phyloP scores from a whole-genome alignment of 2,888 invertebrate genomes.

The Acanthococcus lagerstroemiae region DNA sequence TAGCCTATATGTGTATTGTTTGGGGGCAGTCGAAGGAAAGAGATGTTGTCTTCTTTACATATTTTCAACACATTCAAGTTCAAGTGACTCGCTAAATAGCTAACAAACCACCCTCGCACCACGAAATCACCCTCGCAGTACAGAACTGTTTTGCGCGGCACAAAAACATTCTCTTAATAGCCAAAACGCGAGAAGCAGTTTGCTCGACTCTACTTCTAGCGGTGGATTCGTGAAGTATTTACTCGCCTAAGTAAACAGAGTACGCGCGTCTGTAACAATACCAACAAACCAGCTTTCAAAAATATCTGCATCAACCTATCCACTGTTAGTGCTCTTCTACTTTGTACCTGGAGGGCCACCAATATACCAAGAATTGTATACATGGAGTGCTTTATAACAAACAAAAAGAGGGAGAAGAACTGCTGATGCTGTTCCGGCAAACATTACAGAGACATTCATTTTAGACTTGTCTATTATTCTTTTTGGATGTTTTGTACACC shows the following conservation, averaged over 20 bases:
- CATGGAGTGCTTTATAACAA: constrained; percentile 33
- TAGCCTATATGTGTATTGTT: constrained; percentile 12
- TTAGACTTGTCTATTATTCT: constrained; percentile 38
- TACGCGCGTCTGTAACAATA: neutral
- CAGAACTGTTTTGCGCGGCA: too few species aligned
- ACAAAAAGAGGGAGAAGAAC: constrained; percentile 34
- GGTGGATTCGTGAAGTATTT: neutral
- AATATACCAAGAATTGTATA: constrained; percentile 33
- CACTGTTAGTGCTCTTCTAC: neutral
- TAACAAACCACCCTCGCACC: too few species aligned
- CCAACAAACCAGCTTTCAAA: neutral
- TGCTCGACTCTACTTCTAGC: neutral
- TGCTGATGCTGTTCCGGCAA: constrained; percentile 34
- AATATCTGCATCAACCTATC: neutral
- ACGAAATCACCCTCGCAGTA: too few species aligned
- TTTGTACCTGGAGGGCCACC: constrained; percentile 31
- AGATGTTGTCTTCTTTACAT: constrained; percentile 6
- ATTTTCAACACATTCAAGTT: constrained; percentile 1
- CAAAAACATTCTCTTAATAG: too few species aligned
- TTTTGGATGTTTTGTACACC: constrained; percentile 39
- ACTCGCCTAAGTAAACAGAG: too few species aligned
- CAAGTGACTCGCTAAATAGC: constrained; percentile 19
- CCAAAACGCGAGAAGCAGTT: too few species aligned
- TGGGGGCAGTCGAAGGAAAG: constrained; percentile 3
- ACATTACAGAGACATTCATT: constrained; percentile 36